Base-by-base conservation (phyloP, 2,888 invertebrate genomes). In the Argyra leucocephala region DNA sequence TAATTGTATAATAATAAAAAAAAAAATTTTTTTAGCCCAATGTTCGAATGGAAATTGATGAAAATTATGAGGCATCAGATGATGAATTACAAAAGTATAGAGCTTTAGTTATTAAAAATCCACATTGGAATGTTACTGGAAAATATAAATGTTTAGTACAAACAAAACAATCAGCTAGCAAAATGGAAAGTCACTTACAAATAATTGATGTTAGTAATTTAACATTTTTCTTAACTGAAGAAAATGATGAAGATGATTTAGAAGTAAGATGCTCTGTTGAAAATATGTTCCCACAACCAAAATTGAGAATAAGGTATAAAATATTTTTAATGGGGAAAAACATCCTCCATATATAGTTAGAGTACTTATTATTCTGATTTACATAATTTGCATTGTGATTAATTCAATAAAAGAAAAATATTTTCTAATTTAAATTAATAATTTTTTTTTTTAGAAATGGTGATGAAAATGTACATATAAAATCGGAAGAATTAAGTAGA, bases 261-360 rank as follows among this genome's bases (percentile, higher is more conserved):
- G n/a, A 61, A 61, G n/a, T 61, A 21, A 61, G n/a, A 61, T 61
- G 61, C 31, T n/a, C 10, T 5, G 26, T 24, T 24, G 61, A 61
- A 61, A 61, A 61, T 61, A 26, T 61, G 6, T 61, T 15, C 31
- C 61, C 61, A n/a, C 24, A 61, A 26, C 61, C 61, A 61, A 61
- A 24, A 26, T 61, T 61, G 31, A 61, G 24, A 61, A 26, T 61
- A 61, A 61, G 21, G 61, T 61, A n/a, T 23, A 22, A n/a, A 22
- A n/a, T n/a, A n/a, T n/a, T n/a, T n/a, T n/a, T 18, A 24, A 24
- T 61, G 24, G 7, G 5, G 12, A n/a, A n/a, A n/a, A n/a, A 15
- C 4, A 37, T 37, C 9, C 15, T 10, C 9, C 9, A 37, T 10
- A 10, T 15, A 37, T 37, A 10, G n/a, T 37, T 37, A 37, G 37